phyloP scores from a whole-genome alignment of 1,140 invertebrate genomes.

The Episyrphus balteatus region DNA sequence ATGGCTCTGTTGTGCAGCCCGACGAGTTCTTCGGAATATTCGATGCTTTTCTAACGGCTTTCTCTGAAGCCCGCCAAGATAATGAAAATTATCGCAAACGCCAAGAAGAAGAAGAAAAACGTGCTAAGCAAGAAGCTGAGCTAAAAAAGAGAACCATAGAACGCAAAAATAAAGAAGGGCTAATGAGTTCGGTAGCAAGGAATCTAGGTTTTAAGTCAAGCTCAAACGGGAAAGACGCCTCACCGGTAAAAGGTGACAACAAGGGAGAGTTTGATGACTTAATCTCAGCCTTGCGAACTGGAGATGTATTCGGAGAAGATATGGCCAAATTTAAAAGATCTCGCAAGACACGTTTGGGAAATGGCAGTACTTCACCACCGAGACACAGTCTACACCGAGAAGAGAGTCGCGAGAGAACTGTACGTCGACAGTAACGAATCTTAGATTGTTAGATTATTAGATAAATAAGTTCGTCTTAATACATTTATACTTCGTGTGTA shows the following conservation, averaged over 20 bases:
- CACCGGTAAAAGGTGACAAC: constrained; percentile 43
- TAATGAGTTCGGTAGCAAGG: constrained; percentile 48
- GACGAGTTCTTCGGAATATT: constrained; percentile 96
- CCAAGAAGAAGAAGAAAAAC: constrained; percentile 85
- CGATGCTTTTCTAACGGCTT: constrained; percentile 75
- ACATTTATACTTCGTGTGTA: too few species aligned
- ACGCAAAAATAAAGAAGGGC: constrained; percentile 64
- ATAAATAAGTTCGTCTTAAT: too few species aligned
- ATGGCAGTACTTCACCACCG: constrained; percentile 46
- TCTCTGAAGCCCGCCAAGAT: constrained; percentile 78
- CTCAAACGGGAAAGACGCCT: constrained; percentile 33
- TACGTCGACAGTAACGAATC: constrained; percentile 21
- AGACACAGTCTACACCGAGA: constrained; percentile 35
- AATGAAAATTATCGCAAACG: constrained; percentile 74
- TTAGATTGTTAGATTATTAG: too few species aligned
- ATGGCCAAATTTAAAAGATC: constrained; percentile 81
- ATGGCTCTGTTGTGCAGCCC: constrained; percentile 72
- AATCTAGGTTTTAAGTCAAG: constrained; percentile 42
- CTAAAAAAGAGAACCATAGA: constrained; percentile 83
- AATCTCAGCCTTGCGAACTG: constrained; percentile 88
- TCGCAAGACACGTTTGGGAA: constrained; percentile 44
- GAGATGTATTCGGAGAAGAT: constrained; percentile 95
- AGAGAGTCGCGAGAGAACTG: constrained; percentile 32
- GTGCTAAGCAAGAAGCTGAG: constrained; percentile 83
- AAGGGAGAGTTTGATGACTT: constrained; percentile 94